Evolutionary conservation across 1,140 invertebrate species (phyloP).

Genomic region (Camponotus floridanus): DNA sequence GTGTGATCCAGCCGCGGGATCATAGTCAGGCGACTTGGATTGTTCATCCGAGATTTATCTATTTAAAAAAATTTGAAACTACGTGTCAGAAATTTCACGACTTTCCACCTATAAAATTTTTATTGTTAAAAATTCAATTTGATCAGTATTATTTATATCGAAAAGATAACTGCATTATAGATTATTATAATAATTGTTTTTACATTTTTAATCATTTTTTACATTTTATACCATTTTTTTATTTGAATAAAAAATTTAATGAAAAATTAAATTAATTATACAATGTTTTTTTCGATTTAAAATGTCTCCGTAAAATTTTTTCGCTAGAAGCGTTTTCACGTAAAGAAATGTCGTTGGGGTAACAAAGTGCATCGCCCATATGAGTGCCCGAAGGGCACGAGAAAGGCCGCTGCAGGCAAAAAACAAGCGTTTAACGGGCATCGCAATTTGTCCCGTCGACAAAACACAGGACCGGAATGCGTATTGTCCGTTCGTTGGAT

Average conservation of each 20-base stretch:
- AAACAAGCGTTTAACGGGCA: conserved; percentile 82
- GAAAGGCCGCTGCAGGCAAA: conserved; percentile 74
- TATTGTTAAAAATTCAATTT: not conserved
- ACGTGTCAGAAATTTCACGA: not conserved
- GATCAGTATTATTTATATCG: not conserved
- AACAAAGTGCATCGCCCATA: conserved; percentile 64
- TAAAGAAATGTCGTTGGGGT: not conserved
- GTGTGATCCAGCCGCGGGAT: conserved; percentile 29
- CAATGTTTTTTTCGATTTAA: not conserved
- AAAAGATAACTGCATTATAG: not conserved
- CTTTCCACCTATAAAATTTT: not conserved
- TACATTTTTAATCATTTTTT: not conserved
- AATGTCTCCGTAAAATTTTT: conserved; percentile 20
- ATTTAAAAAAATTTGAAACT: conserved; percentile 5
- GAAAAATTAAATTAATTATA: no score
- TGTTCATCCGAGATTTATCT: not conserved
- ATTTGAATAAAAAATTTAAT: conserved; percentile 7
- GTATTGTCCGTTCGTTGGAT: conserved; percentile 79
- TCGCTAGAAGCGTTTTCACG: not conserved
- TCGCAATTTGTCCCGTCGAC: conserved; percentile 84
- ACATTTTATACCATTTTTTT: not conserved
- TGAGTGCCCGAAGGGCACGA: conserved; percentile 69
- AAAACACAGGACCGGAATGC: conserved; percentile 83
- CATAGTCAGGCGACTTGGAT: conserved; percentile 28
- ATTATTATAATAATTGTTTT: not conserved